Base-by-base conservation (phyloP, 2,888 invertebrate species). In the Thyatira batis region DNA sequence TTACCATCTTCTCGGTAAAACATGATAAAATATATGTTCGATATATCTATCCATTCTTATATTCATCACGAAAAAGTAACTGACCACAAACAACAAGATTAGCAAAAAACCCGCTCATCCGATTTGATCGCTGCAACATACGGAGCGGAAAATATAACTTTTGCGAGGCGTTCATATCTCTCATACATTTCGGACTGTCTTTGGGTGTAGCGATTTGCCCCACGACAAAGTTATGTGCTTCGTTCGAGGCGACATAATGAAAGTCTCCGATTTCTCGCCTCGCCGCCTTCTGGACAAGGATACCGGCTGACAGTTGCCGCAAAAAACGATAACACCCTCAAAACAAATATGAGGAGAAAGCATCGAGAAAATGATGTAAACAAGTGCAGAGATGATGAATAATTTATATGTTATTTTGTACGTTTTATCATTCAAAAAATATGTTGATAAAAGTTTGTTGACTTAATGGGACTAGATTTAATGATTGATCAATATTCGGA, bases 241-340 rank as follows among this genome's bases (percentile, higher is more conserved):
- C 8, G 17, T 39, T 17, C n/a, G 39, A 39, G 3, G 39, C 49
- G 49, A 44, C 52, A 44, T 64, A 57, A 65, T 66, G 63, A 67
- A 65, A 60, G 49, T 4, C 44, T 52, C 58, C 58, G 62, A 69
- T 77, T 73, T 70, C 59, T 48, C 70, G 68, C 57, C 54, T 70
- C 65, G 59, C 56, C 68, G 65, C 63, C 17, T 54, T 25, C 57
- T 17, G 54, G 60, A 65, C 65, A 55, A 63, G 53, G 61, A 60
- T 58, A 20, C 56, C 51, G 51, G 49, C 58, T 55, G 61, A 60
- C 60, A 53, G 52, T 52, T 53, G 56, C 48, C 51, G 46, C 45
- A 49, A 62, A 63, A 58, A 71, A 64, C 53, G 56, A 71, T 64
- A 63, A 62, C 56, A 67, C 50, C 55, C 58, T 60, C 55, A 54